Percentiles rank a stretch among this genome's conserved stretches.
These are phyloP conservation scores for Melanophora roralis DNA, from an alignment of 2,888 invertebrate species.

Conservation along the genomic window DNA sequence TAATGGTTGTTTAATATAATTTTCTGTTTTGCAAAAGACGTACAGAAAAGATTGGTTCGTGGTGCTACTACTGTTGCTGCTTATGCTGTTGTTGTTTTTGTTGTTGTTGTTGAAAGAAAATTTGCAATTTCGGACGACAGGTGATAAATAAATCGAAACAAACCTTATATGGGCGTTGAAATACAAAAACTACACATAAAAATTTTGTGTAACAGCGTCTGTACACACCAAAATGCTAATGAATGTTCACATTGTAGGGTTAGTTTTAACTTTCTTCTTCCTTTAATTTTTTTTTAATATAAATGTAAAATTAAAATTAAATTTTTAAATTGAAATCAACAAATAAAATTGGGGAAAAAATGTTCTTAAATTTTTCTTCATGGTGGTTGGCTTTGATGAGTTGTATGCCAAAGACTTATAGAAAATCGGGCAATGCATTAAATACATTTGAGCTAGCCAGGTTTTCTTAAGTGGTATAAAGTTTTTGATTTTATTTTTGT, in stretches of 20 bases:
- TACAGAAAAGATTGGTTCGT: not conserved
- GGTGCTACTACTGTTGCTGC: constrained; percentile 11
- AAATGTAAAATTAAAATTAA: constrained; percentile 55
- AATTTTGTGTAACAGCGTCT: not conserved
- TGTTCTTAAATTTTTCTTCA: constrained; percentile 61
- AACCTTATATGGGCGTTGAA: constrained; percentile 64
- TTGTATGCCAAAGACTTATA: constrained; percentile 37
- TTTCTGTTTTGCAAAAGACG: constrained; percentile 24
- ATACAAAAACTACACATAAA: constrained; percentile 45
- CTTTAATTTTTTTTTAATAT: constrained; percentile 22
- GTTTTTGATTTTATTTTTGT: constrained; percentile 25
- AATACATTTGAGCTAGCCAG: not conserved
- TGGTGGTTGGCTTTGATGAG: constrained; percentile 63
- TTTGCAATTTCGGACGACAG: constrained; percentile 72
- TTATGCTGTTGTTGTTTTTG: constrained; percentile 3
- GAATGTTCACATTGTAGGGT: constrained; percentile 59
- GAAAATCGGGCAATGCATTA: constrained; percentile 17
- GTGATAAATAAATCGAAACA: constrained; percentile 77
- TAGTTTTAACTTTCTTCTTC: constrained; percentile 7
- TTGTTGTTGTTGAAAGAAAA: constrained; percentile 55
- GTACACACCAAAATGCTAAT: constrained; percentile 52
- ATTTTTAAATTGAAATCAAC: constrained; percentile 20
- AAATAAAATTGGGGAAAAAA: not conserved
- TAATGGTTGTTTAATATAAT: constrained; percentile 59
- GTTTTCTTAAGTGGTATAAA: constrained; percentile 46